Evolutionary conservation across 2,113 vertebrate genomes (phyloP).

Genomic region (Cromileptes altivelis): DNA sequence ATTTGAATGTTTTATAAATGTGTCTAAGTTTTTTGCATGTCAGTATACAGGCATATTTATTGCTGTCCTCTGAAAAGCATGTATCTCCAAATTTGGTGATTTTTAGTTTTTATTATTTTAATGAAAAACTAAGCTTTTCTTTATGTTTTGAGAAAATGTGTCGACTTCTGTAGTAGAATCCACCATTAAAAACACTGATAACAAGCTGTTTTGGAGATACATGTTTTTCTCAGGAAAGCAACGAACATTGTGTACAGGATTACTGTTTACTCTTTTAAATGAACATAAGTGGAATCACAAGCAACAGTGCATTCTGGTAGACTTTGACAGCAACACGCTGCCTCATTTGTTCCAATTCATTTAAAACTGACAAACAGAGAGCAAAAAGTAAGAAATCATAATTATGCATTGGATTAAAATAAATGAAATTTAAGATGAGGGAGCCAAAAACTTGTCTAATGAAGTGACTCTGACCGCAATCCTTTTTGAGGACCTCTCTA

Average conservation of each 20-base stretch:
- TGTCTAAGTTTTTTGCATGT: not conserved
- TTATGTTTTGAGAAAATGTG: not conserved
- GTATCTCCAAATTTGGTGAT: no score
- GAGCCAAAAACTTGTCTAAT: conserved; percentile 71
- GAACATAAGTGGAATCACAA: not conserved
- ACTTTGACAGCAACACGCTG: not conserved
- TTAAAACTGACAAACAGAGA: conserved; percentile 11
- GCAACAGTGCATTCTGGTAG: not conserved
- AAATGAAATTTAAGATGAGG: conserved; percentile 46
- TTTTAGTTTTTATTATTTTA: not conserved
- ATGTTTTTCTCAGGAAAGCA: not conserved
- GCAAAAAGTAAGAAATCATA: not conserved
- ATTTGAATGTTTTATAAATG: not conserved
- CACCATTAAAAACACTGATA: not conserved
- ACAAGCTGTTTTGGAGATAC: not conserved
- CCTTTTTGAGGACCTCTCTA: conserved; percentile 84
- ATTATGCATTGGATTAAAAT: conserved; percentile 15
- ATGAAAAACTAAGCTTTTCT: not conserved
- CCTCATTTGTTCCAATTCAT: not conserved
- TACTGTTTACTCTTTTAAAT: not conserved
- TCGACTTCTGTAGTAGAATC: not conserved
- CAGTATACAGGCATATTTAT: not conserved
- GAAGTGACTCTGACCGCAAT: conserved; percentile 80
- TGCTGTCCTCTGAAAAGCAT: not conserved
- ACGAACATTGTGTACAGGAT: not conserved